These are phyloP conservation scores for Corvus moneduloides DNA, from an alignment of 2,113 vertebrate species.

Conservation along the genomic window DNA sequence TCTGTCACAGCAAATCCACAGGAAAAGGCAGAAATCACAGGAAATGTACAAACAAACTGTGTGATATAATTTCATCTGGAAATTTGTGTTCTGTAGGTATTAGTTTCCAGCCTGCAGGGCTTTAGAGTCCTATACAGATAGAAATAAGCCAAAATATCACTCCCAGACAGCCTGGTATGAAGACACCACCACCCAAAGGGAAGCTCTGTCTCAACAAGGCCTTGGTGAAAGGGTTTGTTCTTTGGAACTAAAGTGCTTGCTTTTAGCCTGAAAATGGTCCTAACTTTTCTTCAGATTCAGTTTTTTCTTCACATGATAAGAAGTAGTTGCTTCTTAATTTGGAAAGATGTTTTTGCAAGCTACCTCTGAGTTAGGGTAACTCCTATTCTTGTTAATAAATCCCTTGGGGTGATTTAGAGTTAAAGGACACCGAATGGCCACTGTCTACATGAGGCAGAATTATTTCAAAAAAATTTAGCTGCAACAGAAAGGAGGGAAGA, in stretches of 20 bases:
- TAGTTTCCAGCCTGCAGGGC: neutral
- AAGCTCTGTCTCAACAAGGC: neutral
- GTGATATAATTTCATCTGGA: neutral
- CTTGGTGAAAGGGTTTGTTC: neutral
- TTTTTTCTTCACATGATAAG: neutral
- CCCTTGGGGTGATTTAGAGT: neutral
- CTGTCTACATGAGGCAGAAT: neutral
- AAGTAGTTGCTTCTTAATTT: neutral
- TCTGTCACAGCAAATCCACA: neutral
- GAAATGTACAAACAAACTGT: neutral
- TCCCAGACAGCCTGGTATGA: neutral
- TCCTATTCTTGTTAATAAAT: too few species aligned
- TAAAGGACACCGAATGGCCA: neutral
- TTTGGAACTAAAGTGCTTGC: neutral
- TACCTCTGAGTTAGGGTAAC: neutral
- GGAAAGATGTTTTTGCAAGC: neutral
- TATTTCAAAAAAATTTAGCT: neutral
- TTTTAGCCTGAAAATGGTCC: neutral
- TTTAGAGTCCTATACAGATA: accelerated
- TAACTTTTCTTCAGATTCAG: neutral
- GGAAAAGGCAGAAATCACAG: neutral
- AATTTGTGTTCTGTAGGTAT: neutral
- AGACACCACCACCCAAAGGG: neutral
- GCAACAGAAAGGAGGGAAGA: neutral
- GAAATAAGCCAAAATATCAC: neutral